Evolutionary conservation across 2,113 vertebrate species (phyloP).

Genomic region (Numenius arquata): DNA sequence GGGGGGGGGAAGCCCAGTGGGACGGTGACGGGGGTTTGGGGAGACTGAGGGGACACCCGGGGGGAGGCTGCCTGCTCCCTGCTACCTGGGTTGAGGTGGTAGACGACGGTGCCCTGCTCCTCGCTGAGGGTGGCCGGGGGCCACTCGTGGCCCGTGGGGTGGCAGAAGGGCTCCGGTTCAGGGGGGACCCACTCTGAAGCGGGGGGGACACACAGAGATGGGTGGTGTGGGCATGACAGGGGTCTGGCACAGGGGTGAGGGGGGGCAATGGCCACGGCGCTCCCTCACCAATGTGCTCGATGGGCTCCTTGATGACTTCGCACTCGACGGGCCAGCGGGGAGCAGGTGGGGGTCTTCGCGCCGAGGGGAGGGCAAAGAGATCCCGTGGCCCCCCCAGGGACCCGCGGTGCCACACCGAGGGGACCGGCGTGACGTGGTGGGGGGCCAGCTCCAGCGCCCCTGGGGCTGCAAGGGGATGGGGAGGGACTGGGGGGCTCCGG

Average conservation of each 20-base stretch:
- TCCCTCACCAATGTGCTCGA: conserved; percentile 73
- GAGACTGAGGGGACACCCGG: rapidly evolving
- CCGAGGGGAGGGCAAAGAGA: conserved; percentile 70
- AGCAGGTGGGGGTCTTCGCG: conserved; percentile 37
- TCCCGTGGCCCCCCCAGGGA: conserved; percentile 70
- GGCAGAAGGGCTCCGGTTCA: conserved; percentile 84
- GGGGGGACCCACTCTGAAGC: conserved; percentile 85
- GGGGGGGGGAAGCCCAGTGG: neutral
- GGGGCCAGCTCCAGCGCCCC: conserved; percentile 1
- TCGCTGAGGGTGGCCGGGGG: conserved; percentile 39
- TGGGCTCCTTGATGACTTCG: conserved; percentile 80
- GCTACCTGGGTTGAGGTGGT: conserved; percentile 78
- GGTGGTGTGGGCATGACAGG: rapidly evolving
- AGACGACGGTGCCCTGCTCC: conserved; percentile 79
- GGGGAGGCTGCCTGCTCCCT: rapidly evolving
- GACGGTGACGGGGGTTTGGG: rapidly evolving
- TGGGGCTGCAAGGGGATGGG: conserved; percentile 59
- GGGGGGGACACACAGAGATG: neutral
- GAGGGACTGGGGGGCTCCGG: neutral
- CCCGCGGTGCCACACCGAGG: conserved; percentile 28
- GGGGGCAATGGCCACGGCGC: rapidly evolving
- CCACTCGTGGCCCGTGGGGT: conserved; percentile 66
- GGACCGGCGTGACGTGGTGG: neutral
- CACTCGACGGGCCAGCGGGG: conserved; percentile 88
- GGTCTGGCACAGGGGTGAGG: rapidly evolving